These are phyloP conservation scores for Mixornis gularis DNA, from an alignment of 2,113 vertebrate species.

Conservation along the genomic window DNA sequence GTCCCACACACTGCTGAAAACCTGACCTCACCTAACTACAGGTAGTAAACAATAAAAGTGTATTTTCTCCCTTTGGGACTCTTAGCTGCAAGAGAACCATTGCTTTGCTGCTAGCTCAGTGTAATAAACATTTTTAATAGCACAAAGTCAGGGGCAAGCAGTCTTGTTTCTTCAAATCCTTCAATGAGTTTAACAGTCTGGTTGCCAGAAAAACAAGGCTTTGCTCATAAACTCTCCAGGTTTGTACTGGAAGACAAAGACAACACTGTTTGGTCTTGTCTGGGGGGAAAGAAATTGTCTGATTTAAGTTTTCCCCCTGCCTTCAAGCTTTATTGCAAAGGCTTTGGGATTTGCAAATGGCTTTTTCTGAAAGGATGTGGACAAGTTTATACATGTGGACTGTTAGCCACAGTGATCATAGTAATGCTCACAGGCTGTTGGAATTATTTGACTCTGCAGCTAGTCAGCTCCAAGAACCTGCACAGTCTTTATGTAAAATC, in stretches of 20 bases:
- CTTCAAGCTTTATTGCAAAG: not conserved
- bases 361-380: not conserved
- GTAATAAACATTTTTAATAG: conserved; percentile 21
- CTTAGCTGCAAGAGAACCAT: not conserved
- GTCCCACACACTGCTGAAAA: not conserved
- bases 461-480: not conserved
- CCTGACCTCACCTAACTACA: not conserved
- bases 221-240: not conserved
- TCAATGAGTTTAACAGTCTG: conserved; percentile 14
- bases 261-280: not conserved
- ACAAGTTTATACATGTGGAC: not conserved
- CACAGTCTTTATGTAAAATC: not conserved
- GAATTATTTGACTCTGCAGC: not conserved
- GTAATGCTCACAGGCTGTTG: not conserved
- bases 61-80: not conserved
- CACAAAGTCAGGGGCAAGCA: not conserved
- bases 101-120: not conserved
- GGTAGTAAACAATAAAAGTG: not conserved
- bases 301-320: not conserved
- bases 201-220: not conserved
- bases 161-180: conserved; percentile 1
- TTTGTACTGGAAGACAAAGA: conserved; percentile 35
- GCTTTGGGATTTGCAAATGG: not conserved
- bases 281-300: not conserved
- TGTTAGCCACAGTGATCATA: not conserved